phyloP scores from a whole-genome alignment of 2,113 vertebrate genomes.

The Motacilla alba region DNA sequence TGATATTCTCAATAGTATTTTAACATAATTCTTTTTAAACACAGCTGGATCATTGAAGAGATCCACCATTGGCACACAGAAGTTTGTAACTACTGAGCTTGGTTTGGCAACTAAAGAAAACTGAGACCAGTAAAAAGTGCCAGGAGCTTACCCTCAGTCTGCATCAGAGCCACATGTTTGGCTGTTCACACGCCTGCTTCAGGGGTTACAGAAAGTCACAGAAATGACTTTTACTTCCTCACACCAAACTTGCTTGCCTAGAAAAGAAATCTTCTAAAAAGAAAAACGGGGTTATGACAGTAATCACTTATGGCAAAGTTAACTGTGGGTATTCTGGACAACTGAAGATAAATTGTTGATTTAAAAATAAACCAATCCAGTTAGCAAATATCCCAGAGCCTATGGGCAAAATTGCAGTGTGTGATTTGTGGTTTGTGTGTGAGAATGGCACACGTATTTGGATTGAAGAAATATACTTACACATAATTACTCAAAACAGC shows the following conservation, averaged over 20 bases:
- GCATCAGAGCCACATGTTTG: conserved; percentile 68
- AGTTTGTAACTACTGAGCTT: not conserved
- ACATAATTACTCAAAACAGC: not conserved
- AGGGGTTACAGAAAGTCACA: conserved; percentile 65
- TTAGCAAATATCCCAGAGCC: not conserved
- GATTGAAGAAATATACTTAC: not conserved
- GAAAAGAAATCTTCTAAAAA: not conserved
- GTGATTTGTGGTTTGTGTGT: not conserved
- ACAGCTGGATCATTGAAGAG: not conserved
- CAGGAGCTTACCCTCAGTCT: not conserved
- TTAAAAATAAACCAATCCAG: not conserved
- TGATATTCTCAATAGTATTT: not conserved
- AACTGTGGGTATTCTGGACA: conserved; percentile 3
- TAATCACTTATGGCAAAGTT: not conserved
- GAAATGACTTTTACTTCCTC: conserved; percentile 55
- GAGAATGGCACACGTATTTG: not conserved
- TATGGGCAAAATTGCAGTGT: not conserved
- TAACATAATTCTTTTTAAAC: not conserved
- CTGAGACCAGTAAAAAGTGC: conserved; percentile 65
- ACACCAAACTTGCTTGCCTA: conserved; percentile 11
- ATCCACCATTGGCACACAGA: rapidly evolving
- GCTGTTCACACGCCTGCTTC: conserved; percentile 65
- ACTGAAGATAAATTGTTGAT: not conserved
- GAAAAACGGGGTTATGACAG: not conserved
- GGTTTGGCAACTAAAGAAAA: not conserved